Base-by-base conservation (phyloP, 2,797 vertebrate genomes). In the Sebastes flavidus region DNA sequence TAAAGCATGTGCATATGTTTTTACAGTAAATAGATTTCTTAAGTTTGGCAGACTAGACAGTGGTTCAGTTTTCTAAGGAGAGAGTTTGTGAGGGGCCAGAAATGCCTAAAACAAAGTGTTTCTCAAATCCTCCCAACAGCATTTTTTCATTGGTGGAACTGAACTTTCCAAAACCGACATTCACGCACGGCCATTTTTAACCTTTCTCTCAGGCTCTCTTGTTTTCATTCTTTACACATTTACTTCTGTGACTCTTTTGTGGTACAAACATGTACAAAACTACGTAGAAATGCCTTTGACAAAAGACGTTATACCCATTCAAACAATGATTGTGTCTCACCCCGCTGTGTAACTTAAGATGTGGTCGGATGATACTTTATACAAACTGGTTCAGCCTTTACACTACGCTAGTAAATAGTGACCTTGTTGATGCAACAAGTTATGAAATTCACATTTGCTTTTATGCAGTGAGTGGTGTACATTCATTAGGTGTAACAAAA, bases 401-500 rank as follows among this genome's bases (percentile, higher is more conserved):
- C 14, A 27, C 56, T 4, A 8, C 0, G 55, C 24, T 58, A 8
- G 1, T 27, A 58, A 27, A 58, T 58, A 16, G 55, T 58, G 55
- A 58, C 13, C 24, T 27, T 58, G 6, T 55, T 24, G 29, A 32
- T 32, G 29, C 2, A 30, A 29, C 25, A 29, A 59, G 56, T 59
- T 1, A 12, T 61, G 2, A 60, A 20, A 60, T 65, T 38, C 36
- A 38, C 36, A 38, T 38, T 38, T 38, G 34, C 0, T 36, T 36
- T 36, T 36, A 36, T 36, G 34, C 34, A 36, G 34, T 0, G 34
- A 36, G 34, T 0, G 34, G 34, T 36, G 34, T 36, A 36, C 34
- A 36, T 36, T 36, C 34, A 36, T 36, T 36, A 36, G 0, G 2
- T 36, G 0, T 36, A 5, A 36, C 34, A 36, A 0, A 36, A 36